Base-by-base conservation (phyloP, 2,888 invertebrate genomes). In the Troides helena region DNA sequence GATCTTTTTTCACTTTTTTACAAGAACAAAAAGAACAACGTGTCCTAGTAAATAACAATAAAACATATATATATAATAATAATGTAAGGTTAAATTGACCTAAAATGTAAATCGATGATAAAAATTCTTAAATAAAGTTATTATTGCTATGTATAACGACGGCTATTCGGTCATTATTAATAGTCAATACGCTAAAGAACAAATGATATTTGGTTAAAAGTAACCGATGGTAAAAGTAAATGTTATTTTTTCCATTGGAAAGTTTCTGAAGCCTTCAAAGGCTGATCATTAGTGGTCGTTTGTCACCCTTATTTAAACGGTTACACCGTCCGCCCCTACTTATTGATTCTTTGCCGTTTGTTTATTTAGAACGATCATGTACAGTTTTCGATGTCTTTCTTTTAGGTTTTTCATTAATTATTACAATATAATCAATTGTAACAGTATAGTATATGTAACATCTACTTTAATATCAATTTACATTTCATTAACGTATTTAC, bases 281-380 rank as follows among this genome's bases (percentile, higher is more conserved):
- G 68, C 17, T 39, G 71, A 70, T 74, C 74, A 76, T 75, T 74
- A 75, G 71, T 64, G 67, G 68, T 72, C 72, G 68, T 76, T 75
- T 72, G 72, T 71, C 65, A 65, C 71, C 68, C 73, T 63, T 66
- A 71, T 74, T 72, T 71, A 71, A 73, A 71, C 61, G 67, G 62
- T 50, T 56, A 60, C 58, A 18, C n/a, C 30, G 50, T 36, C 50
- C 62, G 50, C 58, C 70, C 67, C 61, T 67, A 39, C 61, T 59
- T 76, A 75, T 76, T 74, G 76, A 75, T 76, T 74, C 68, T 68
- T 58, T 66, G 62, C 62, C 56, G 61, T 71, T 70, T 71, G 30
- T 69, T 64, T 70, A 70, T 69, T 30, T 61, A 63, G 69, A 71
- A 67, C 14, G 14, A 46, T 14, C 46, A 46, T 46, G 12, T 12